A percentile compares a stretch with the other conserved stretches of the same genome.
These are phyloP conservation scores for Acrobasis repandana DNA, from an alignment of 2,888 invertebrate genomes.

Conservation along the genomic window DNA sequence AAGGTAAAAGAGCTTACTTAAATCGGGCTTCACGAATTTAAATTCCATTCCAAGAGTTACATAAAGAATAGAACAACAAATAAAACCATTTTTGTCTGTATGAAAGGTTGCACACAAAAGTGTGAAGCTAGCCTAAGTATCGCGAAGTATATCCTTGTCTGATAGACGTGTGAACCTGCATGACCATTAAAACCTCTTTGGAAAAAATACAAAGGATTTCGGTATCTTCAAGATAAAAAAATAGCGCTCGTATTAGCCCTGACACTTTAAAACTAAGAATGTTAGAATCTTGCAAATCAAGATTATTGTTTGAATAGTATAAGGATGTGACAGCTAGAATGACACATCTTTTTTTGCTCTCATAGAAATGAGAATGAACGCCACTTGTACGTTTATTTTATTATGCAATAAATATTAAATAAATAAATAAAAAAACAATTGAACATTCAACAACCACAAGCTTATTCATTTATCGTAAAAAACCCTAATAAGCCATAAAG, in stretches of 20 bases:
- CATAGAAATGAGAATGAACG: slow-evolving; percentile 10
- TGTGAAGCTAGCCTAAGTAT: background rate
- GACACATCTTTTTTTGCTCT: slow-evolving; percentile 20
- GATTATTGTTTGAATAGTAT: slow-evolving; percentile 28
- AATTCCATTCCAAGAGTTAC: too few species aligned
- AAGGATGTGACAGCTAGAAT: slow-evolving; percentile 22
- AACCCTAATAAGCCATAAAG: too few species aligned
- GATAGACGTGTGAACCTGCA: slow-evolving; percentile 19
- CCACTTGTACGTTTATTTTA: too few species aligned
- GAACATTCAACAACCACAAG: too few species aligned
- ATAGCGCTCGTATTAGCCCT: slow-evolving; percentile 24
- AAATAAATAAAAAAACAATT: too few species aligned
- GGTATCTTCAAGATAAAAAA: slow-evolving; percentile 15
- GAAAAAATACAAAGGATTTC: slow-evolving; percentile 15
- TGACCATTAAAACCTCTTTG: slow-evolving; percentile 24
- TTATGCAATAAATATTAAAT: too few species aligned
- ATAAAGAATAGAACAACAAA: too few species aligned
- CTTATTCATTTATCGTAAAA: too few species aligned
- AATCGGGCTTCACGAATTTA: too few species aligned
- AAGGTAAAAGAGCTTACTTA: too few species aligned
- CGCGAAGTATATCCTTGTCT: slow-evolving; percentile 17
- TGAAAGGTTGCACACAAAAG: background rate
- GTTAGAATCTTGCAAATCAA: slow-evolving; percentile 21
- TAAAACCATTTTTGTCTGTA: background rate
- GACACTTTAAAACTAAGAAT: slow-evolving; percentile 22